Conservation (phyloP, 2,113 vertebrate genomes). For the Delphinapterus leucas region DNA sequence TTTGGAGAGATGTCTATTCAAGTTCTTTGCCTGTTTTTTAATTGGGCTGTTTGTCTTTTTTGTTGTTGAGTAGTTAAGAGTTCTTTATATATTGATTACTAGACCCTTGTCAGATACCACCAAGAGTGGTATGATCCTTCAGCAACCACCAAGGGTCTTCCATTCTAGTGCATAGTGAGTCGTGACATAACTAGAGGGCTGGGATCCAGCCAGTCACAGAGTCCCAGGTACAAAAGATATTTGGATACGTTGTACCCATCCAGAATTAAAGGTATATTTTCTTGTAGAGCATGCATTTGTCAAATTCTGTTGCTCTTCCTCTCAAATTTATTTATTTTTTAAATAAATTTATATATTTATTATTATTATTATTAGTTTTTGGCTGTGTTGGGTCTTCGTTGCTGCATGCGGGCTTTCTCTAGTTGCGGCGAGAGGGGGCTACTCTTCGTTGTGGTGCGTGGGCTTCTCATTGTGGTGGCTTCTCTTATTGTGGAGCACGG, state of each 20-base stretch:
- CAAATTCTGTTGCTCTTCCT: not conserved
- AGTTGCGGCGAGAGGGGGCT: no score
- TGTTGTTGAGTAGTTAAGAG: slow-evolving; percentile 20
- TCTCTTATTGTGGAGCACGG: no score
- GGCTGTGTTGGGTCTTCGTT: no score
- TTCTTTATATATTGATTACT: slow-evolving; percentile 32
- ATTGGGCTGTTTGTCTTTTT: not conserved
- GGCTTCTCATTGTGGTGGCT: no score
- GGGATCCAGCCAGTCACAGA: not conserved
- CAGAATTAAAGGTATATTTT: slow-evolving; percentile 15
- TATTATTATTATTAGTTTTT: no score
- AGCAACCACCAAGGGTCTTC: not conserved
- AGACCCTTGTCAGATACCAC: not conserved
- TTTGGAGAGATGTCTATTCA: slow-evolving; percentile 22
- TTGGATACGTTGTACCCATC: not conserved
- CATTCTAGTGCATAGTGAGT: not conserved
- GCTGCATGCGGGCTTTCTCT: no score
- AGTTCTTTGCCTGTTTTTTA: slow-evolving; percentile 18
- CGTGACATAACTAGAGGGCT: not conserved
- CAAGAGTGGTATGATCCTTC: not conserved
- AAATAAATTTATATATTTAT: no score
- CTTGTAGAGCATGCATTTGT: slow-evolving; percentile 7
- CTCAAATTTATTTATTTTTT: not conserved
- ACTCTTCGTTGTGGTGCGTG: no score
- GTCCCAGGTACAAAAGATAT: not conserved